Conservation (phyloP, 2,113 vertebrate species). For the Podarcis raffonei region DNA sequence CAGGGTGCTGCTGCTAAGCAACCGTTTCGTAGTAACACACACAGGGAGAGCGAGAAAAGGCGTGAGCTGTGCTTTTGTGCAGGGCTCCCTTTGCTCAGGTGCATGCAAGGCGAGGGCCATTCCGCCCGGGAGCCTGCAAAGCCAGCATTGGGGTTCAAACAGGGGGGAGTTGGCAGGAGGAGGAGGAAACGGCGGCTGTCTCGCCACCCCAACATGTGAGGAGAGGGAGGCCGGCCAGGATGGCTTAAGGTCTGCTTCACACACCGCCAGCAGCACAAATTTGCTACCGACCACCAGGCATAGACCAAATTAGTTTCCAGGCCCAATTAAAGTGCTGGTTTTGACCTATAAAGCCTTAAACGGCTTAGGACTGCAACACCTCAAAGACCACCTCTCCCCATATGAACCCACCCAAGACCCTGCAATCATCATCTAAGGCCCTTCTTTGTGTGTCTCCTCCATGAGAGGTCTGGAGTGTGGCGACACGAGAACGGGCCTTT, state of each 20-base stretch:
- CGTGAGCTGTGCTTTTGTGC: slow-evolving; percentile 2
- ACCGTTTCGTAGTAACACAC: slow-evolving; percentile 61
- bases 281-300: background rate
- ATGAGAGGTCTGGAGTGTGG: too few relatives aligned
- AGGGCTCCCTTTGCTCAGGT: slow-evolving; percentile 37
- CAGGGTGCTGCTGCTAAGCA: slow-evolving; percentile 68
- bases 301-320: too few relatives aligned
- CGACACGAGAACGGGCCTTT: too few relatives aligned
- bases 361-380: too few relatives aligned
- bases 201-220: background rate
- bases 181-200: background rate
- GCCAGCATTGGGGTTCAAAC: background rate
- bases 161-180: background rate
- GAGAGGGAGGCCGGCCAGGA: background rate
- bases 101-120: slow-evolving; percentile 33
- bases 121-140: background rate
- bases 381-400: too few relatives aligned
- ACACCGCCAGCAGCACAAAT: background rate
- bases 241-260: background rate
- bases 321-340: too few relatives aligned
- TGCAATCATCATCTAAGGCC: too few relatives aligned
- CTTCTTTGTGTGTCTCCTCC: too few relatives aligned
- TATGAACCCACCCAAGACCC: too few relatives aligned
- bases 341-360: too few relatives aligned
- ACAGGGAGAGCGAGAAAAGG: background rate